Percentiles rank a stretch among this genome's conserved stretches.
Evolutionary conservation across 2,888 invertebrate species (phyloP).

Genomic region (Amphimallon solstitiale): DNA sequence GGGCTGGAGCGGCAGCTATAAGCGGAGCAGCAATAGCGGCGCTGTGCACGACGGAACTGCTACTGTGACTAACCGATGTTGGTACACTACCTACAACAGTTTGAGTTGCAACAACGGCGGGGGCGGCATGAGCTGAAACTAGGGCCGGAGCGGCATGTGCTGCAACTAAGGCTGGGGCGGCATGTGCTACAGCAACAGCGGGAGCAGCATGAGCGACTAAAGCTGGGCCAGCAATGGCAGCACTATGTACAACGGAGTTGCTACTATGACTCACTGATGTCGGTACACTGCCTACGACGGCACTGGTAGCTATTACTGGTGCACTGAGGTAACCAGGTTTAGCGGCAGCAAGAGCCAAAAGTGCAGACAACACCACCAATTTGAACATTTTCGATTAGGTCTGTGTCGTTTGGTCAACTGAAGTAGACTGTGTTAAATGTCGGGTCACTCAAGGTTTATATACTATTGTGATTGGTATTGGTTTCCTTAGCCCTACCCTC

Average conservation of each 20-base stretch:
- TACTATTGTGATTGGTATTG: slow-evolving; percentile 25
- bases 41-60: slow-evolving; percentile 47
- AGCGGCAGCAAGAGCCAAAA: slow-evolving; percentile 68
- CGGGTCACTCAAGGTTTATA: slow-evolving; percentile 26
- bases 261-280: slow-evolving; percentile 55
- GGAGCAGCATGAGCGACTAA: slow-evolving; percentile 45
- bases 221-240: slow-evolving; percentile 52
- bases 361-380: slow-evolving; percentile 71
- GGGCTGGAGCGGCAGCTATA: slow-evolving; percentile 45
- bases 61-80: slow-evolving; percentile 55
- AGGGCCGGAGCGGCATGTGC: slow-evolving; percentile 34
- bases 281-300: slow-evolving; percentile 60
- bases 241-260: slow-evolving; percentile 47
- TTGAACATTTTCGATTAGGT: slow-evolving; percentile 66
- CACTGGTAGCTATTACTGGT: slow-evolving; percentile 54
- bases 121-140: slow-evolving; percentile 28
- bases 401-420: slow-evolving; percentile 59
- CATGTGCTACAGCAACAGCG: slow-evolving; percentile 21
- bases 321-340: slow-evolving; percentile 60
- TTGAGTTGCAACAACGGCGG: slow-evolving; percentile 30
- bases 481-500: slow-evolving; percentile 21
- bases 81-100: slow-evolving; percentile 61
- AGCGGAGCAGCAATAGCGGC: slow-evolving; percentile 53
- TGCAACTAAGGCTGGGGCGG: slow-evolving; percentile 13
- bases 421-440: slow-evolving; percentile 29